Evolutionary conservation across 53 echinoderm and acorn worm genomes (phyloP).

Genomic region (Temnopleurus reevesii): DNA sequence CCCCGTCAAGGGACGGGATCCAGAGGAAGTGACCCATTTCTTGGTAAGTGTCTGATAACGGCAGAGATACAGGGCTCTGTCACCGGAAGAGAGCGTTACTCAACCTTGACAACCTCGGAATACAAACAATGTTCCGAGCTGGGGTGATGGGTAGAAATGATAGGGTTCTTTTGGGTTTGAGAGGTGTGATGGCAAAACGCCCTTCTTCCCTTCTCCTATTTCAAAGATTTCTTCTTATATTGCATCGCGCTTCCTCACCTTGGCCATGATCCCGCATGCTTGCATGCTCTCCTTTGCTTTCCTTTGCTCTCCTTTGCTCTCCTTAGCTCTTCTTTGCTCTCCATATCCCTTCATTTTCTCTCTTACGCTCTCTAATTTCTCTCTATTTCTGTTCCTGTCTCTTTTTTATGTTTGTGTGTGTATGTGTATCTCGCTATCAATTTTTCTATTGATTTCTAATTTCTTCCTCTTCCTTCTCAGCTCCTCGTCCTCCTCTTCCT

Average conservation of each 20-base stretch:
- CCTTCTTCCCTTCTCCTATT: neutral
- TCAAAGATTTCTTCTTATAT: neutral
- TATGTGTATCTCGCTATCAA: no score
- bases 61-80: conserved; percentile 40
- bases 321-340: neutral
- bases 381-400: no score
- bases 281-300: neutral
- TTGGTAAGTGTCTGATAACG: conserved; percentile 77
- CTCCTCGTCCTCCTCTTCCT: no score
- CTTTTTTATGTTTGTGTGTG: no score
- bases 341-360: no score
- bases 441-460: no score
- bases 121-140: conserved; percentile 31
- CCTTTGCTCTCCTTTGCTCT: neutral
- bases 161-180: neutral
- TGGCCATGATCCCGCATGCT: neutral
- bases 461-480: no score
- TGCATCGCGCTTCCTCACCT: neutral
- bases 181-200: no score
- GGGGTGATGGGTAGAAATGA: neutral
- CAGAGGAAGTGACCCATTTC: conserved; percentile 89
- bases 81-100: conserved; percentile 44
- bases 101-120: conserved; percentile 41
- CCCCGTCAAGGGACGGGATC: conserved; percentile 79
- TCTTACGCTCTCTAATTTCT: no score